phyloP scores from a whole-genome alignment of 2,888 invertebrate genomes.

The Cephus pygmeus region DNA sequence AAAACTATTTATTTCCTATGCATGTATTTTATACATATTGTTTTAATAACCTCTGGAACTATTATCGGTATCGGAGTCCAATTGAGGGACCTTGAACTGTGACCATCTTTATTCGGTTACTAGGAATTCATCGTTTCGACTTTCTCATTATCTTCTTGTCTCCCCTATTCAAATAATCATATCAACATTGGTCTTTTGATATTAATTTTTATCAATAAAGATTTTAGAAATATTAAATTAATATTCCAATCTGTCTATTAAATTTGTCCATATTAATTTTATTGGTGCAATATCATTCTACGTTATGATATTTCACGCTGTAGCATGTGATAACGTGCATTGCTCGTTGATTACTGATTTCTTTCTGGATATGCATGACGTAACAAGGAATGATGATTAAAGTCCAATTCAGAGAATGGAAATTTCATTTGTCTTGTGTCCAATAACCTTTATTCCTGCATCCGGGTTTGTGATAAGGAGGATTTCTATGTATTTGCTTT shows the following conservation, averaged over 20 bases:
- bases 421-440: not conserved
- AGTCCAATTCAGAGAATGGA: not conserved
- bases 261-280: not conserved
- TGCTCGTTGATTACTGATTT: too few relatives aligned
- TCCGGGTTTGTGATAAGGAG: not conserved
- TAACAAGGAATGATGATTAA: not conserved
- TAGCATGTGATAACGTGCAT: not conserved
- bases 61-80: not conserved
- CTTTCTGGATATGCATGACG: not conserved
- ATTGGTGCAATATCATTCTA: not conserved
- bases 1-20: not conserved
- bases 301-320: not conserved
- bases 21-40: not conserved
- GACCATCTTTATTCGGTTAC: not conserved
- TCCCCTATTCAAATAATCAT: not conserved
- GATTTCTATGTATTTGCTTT: not conserved
- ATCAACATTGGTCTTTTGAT: not conserved
- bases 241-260: not conserved
- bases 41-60: not conserved
- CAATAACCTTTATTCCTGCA: not conserved
- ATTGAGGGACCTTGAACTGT: not conserved
- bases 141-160: not conserved
- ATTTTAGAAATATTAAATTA: not conserved
- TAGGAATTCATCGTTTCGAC: not conserved
- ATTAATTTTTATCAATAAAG: not conserved